Evolutionary conservation across 2,888 invertebrate genomes (phyloP).

Genomic region (Melanostoma mellinum): DNA sequence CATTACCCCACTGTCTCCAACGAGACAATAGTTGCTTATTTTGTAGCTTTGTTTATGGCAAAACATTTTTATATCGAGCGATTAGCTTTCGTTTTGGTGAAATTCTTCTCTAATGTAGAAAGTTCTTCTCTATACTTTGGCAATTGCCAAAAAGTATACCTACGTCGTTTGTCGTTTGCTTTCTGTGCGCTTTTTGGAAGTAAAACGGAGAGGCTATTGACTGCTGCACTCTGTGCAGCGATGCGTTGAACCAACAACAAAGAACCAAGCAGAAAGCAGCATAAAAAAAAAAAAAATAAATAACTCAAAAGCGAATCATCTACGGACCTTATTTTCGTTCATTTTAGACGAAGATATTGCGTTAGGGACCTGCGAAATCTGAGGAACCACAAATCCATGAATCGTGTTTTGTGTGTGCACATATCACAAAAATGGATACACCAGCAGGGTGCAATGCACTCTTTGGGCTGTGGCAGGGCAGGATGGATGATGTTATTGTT

Average conservation of each 20-base stretch:
- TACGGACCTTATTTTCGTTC: slow-evolving; percentile 48
- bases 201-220: slow-evolving; percentile 67
- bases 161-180: slow-evolving; percentile 30
- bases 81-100: neutral
- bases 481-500: slow-evolving; percentile 44
- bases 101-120: slow-evolving; percentile 30
- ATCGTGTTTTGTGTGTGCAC: slow-evolving; percentile 45
- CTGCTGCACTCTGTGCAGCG: slow-evolving; percentile 63
- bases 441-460: slow-evolving; percentile 65
- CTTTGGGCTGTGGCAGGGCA: slow-evolving; percentile 34
- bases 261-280: neutral
- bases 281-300: slow-evolving; percentile 12
- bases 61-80: no score
- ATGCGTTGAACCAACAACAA: slow-evolving; percentile 31
- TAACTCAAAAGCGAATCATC: slow-evolving; percentile 40
- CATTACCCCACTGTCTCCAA: no score
- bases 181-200: slow-evolving; percentile 41
- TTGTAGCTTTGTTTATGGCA: no score
- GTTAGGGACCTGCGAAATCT: slow-evolving; percentile 61
- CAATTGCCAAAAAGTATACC: slow-evolving; percentile 44
- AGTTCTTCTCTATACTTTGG: slow-evolving; percentile 23
- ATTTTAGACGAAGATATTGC: slow-evolving; percentile 50
- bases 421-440: slow-evolving; percentile 56
- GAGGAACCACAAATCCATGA: slow-evolving; percentile 58
- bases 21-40: no score